phyloP scores from a whole-genome alignment of 2,113 vertebrate species.

The Corvus moneduloides region DNA sequence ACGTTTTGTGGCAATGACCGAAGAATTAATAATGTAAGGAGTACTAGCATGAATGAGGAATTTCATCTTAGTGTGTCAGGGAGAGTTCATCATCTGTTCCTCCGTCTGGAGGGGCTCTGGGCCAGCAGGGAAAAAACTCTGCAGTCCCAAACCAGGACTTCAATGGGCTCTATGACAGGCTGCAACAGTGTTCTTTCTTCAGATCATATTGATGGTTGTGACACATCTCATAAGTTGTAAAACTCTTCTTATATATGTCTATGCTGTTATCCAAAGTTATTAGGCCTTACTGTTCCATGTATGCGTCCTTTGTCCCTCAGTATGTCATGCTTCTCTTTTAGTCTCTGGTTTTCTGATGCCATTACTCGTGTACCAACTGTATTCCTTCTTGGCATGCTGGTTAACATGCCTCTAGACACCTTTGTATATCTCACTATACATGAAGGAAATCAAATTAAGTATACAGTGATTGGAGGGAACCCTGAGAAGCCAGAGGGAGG shows the following conservation, averaged over 20 bases:
- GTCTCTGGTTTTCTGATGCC: background rate
- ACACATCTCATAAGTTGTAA: background rate
- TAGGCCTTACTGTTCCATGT: background rate
- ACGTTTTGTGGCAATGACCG: background rate
- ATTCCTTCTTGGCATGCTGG: background rate
- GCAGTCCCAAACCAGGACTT: constrained; percentile 4
- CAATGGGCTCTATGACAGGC: background rate
- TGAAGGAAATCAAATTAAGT: background rate
- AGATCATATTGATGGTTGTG: background rate
- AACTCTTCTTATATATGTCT: background rate
- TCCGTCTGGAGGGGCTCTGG: background rate
- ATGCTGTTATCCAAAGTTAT: background rate
- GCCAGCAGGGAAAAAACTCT: constrained; percentile 12
- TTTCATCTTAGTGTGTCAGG: background rate
- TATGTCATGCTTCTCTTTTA: constrained; percentile 3
- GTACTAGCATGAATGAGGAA: background rate
- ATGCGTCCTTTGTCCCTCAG: background rate
- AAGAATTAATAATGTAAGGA: background rate
- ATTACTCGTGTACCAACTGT: background rate
- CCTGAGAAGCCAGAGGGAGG: background rate
- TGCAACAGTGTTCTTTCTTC: background rate
- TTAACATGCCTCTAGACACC: background rate
- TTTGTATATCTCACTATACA: background rate
- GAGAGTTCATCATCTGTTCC: constrained; percentile 27
- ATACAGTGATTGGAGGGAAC: background rate